These are phyloP conservation scores for Tachina lurida DNA, from an alignment of 2,888 invertebrate species.

Conservation along the genomic window DNA sequence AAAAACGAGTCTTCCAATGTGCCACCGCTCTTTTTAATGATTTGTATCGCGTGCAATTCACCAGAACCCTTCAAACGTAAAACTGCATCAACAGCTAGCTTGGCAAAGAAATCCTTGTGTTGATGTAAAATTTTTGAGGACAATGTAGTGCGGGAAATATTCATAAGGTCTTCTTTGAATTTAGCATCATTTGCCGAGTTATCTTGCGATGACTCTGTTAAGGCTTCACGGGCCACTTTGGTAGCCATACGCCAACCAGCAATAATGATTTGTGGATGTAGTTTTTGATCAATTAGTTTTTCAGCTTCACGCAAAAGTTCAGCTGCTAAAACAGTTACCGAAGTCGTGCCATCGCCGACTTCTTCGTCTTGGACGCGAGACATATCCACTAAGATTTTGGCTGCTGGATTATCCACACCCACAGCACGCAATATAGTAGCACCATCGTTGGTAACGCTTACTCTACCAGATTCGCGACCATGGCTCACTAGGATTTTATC, in stretches of 20 bases:
- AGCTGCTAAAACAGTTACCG: constrained; percentile 95
- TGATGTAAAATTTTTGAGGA: constrained; percentile 99
- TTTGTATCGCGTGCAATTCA: constrained; percentile 97
- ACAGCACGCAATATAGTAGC: constrained; percentile 98
- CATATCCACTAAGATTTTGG: constrained; percentile 99
- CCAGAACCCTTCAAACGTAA: constrained; percentile 97
- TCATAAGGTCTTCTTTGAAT: constrained; percentile 94
- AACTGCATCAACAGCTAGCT: constrained; percentile 97
- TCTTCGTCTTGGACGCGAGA: constrained; percentile 99
- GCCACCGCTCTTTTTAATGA: constrained; percentile 98
- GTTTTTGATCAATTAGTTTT: constrained; percentile 94
- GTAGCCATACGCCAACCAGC: constrained; percentile 96
- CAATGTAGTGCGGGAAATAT: constrained; percentile 98
- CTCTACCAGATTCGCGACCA: constrained; percentile 91
- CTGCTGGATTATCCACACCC: constrained; percentile 99
- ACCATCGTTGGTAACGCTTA: constrained; percentile 99
- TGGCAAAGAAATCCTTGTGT: constrained; percentile 97
- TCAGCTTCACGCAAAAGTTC: constrained; percentile 98
- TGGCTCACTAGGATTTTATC: constrained; percentile 93
- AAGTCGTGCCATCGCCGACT: constrained; percentile 99
- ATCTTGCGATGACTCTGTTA: constrained; percentile 90
- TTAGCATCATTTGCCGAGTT: constrained; percentile 90
- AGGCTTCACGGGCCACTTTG: constrained; percentile 91
- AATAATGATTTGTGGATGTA: constrained; percentile 99
- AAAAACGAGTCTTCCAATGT: constrained; percentile 97